Base-by-base conservation (phyloP, 2,888 invertebrate species). In the Erebia aethiops region DNA sequence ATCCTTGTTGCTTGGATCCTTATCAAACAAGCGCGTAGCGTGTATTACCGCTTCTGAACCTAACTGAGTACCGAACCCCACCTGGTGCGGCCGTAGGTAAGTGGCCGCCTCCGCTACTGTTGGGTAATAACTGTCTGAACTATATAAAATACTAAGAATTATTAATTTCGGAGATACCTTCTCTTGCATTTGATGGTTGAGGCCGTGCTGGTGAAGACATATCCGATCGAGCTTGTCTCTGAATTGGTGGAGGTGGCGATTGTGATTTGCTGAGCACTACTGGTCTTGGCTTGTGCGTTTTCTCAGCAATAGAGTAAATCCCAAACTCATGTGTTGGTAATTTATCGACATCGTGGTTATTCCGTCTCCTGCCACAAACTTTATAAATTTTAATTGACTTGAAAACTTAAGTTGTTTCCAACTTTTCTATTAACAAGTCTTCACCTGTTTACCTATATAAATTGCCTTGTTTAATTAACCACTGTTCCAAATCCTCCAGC, bases 381-480 rank as follows among this genome's bases (percentile, higher is more conserved):
- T 85, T 79, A 77, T 73, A 74, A 80, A 78, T 76, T 76, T 85
- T 77, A 86, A 76, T 78, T 49, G 9, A 46, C 52, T 75, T 76
- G n/a, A 60, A 66, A 51, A 71, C 49, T 69, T 67, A 66, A 67
- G 41, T 67, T 63, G 41, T 35, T 66, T 56, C 71, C 5, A 49
- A 65, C 73, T 71, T 26, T 65, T 58, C 10, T 52, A 58, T 70
- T 77, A 76, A 66, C 62, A 81, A 77, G 77, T 80, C 75, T 79
- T 85, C 79, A 84, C 78, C 79, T 84, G 77, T 82, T 88, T 91
- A 94, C 94, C 95, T 94, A 85, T 94, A 95, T 78, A 94, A 79
- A 79, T 90, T 93, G 18, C 95, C 95, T 80, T 94, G 94, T 77
- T 92, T 93, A 79, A 91, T 87, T 67, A 95, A 83, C 92, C 91